Evolutionary conservation across 2,797 vertebrate species (phyloP), one percentile per base, ranked within the genome.

Genomic region (Halcyon badia): DNA sequence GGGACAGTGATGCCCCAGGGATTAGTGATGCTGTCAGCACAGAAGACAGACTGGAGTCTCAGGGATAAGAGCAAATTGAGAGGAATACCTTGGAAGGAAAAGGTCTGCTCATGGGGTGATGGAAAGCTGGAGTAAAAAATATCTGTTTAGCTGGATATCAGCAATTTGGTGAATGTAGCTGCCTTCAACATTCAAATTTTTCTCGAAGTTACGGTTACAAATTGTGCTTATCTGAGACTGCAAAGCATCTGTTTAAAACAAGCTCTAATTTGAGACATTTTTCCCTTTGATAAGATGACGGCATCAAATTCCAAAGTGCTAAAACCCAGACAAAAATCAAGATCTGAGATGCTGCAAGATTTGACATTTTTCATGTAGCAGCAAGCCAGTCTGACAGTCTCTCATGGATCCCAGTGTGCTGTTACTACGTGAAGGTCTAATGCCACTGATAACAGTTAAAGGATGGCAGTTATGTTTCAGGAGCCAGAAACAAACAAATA

Each of bases 361-460:
- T 78, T 95, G 89, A 91, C 90, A 95, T 96, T 96, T 94, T 92
- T 95, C 86, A 93, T 81, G 66, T 75, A 93, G 79, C 90, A 89
- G 94, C 85, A 96, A 96, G 92, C 78, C 86, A 87, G 79, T 91
- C 91, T 96, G 89, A 96, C 91, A 92, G 82, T 81, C 58, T 58
- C 62, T 79, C n/a, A 57, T 33, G 52, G 78, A 93, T 93, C 64
- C 83, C 89, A 90, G 78, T 1, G 4, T 51, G 68, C 64, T 83
- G 76, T 83, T 96, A 90, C 62, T 95, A 94, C 0, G 4, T 64
- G 95, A 90, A 91, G 90, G 28, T 92, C 93, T 91, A 91, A 92
- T 30, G 82, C 80, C 68, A 73, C 6, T 90, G 96, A 85, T 85
- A 95, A 93, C 46, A 96, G 86, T 61, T 84, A 90, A 91, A 89